Base-by-base conservation (phyloP, 2,797 vertebrate genomes). In the Chelonia mydas region DNA sequence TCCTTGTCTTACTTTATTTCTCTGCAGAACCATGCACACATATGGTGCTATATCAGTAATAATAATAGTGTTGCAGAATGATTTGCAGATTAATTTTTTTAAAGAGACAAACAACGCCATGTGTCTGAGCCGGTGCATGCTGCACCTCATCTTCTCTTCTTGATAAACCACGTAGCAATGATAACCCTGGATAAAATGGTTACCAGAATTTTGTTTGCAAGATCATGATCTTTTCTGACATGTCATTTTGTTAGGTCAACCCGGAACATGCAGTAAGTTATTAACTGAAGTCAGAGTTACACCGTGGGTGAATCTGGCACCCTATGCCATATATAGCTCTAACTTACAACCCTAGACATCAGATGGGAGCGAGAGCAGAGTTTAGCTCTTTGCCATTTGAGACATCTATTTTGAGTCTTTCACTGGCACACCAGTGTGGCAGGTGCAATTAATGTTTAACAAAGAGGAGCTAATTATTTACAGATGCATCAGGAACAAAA, bases 381-480 rank as follows among this genome's bases (percentile, higher is more conserved):
- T 93, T 88, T 94, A 80, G 88, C 93, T 68, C 77, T n/a, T 55
- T 76, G 77, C 65, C 2, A 61, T 94, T 96, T 83, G 79, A 88
- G 83, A 68, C 87, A 55, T 96, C 84, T 96, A 90, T 96, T 97
- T 96, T 95, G 90, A 95, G 96, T 93, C 88, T 93, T 93, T 54
- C 33, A 87, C 94, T 97, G 96, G 87, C 98, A 97, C 98, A 98
- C 98, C 97, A 98, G 98, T 98, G 90, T 91, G 86, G 94, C 93
- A 97, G 98, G 91, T 96, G 96, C 97, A 98, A 97, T 98, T 98
- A 98, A 82, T 93, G 93, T 95, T 97, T 93, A 97, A 98, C 98
- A 98, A 98, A 98, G 97, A 96, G 96, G 90, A 95, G 96, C 83
- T 98, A 97, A 98, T 98, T 98, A 97, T 98, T 97, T 98, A 96